Conservation (phyloP, 2,797 vertebrate species). For the Phrynocephalus forsythii region DNA sequence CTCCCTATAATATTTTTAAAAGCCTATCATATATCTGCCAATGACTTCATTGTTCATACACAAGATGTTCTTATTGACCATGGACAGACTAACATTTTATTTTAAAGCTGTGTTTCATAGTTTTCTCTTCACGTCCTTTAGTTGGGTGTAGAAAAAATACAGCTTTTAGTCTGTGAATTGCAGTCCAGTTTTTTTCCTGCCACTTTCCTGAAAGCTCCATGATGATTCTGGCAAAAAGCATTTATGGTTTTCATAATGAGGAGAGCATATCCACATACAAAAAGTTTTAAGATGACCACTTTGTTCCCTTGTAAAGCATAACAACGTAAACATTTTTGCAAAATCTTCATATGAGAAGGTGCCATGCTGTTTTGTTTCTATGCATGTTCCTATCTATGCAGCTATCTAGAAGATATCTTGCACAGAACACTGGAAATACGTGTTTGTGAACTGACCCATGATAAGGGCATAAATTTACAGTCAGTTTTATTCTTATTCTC, state of each 20-base stretch:
- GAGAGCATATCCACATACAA: neutral
- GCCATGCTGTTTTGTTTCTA: neutral
- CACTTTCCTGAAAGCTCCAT: neutral
- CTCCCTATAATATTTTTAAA: neutral
- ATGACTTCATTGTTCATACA: neutral
- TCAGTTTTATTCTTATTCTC: neutral
- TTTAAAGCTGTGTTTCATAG: neutral
- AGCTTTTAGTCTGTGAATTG: neutral
- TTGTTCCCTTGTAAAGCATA: neutral
- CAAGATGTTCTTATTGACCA: neutral
- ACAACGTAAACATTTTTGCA: slow-evolving; percentile 5
- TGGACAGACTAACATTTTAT: neutral
- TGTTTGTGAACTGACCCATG: neutral
- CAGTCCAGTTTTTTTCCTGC: neutral
- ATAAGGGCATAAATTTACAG: neutral
- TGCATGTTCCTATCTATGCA: neutral
- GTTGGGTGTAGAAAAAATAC: neutral
- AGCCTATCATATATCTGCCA: neutral
- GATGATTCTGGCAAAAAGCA: neutral
- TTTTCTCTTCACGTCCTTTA: neutral
- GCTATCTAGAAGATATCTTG: neutral
- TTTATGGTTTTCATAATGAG: neutral
- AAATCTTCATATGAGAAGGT: neutral
- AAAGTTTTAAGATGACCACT: neutral
- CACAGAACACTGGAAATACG: neutral